phyloP scores from a whole-genome alignment of 35 echinoderm and acorn worm species.

The Stichopus chloronotus region DNA sequence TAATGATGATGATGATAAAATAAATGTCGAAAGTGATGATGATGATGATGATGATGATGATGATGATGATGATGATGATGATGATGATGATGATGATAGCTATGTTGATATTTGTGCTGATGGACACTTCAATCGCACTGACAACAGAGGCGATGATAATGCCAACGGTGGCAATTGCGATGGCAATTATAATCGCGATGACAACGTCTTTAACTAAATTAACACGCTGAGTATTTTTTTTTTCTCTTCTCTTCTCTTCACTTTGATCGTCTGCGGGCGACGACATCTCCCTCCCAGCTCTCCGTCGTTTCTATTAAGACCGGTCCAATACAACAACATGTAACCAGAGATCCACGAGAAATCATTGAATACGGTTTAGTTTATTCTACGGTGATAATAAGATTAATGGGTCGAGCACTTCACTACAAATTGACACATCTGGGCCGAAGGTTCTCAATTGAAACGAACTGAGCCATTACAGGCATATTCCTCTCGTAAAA shows the following conservation, averaged over 20 bases:
- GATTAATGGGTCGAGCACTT: slow-evolving; percentile 42
- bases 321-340: neutral
- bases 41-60: too few relatives aligned
- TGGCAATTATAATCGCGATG: neutral
- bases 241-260: too few relatives aligned
- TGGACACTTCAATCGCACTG: too few relatives aligned
- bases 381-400: neutral
- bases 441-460: slow-evolving; percentile 15
- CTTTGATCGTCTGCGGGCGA: neutral
- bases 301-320: neutral
- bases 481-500: neutral
- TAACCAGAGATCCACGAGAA: neutral
- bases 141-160: too few relatives aligned
- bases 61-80: too few relatives aligned
- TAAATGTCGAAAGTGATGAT: too few relatives aligned
- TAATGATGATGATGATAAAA: too few relatives aligned
- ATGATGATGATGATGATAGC: too few relatives aligned
- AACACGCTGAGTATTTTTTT: neutral
- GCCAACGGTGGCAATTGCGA: too few relatives aligned
- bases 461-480: neutral
- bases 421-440: slow-evolving; percentile 40
- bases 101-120: too few relatives aligned
- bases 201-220: slow-evolving; percentile 1
- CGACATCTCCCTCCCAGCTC: neutral
- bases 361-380: neutral